Percentiles rank a stretch among this genome's conserved stretches.
These are phyloP conservation scores for Indicator indicator DNA, from an alignment of 2,113 vertebrate genomes.

Conservation along the genomic window DNA sequence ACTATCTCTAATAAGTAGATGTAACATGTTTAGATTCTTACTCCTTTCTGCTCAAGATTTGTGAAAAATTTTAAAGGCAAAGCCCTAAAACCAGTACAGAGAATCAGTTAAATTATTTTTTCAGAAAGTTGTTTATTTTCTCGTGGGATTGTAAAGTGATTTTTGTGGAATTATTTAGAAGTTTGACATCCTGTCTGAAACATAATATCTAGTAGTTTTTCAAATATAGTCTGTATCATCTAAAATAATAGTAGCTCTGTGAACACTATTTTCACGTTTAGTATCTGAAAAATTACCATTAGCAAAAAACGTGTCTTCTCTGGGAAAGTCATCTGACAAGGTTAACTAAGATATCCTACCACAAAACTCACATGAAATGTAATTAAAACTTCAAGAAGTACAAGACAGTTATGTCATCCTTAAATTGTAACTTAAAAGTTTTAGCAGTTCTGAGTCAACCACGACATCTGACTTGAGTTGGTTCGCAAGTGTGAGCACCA, in stretches of 20 bases:
- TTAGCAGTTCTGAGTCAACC: too few relatives aligned
- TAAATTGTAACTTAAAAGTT: neutral
- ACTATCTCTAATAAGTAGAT: too few relatives aligned
- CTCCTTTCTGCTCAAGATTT: too few relatives aligned
- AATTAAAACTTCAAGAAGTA: neutral
- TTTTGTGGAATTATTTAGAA: neutral
- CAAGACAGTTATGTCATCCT: fast-evolving
- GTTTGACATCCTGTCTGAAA: neutral
- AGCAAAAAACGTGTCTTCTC: neutral
- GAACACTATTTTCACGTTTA: neutral
- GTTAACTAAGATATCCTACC: neutral
- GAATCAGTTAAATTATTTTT: neutral
- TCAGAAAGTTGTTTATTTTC: neutral
- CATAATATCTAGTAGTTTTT: neutral
- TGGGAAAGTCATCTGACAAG: neutral
- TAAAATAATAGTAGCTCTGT: neutral
- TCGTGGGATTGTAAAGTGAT: neutral
- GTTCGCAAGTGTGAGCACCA: too few relatives aligned
- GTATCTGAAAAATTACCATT: neutral
- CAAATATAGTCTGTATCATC: neutral
- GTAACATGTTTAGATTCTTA: too few relatives aligned
- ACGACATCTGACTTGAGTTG: too few relatives aligned
- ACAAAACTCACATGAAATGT: neutral
- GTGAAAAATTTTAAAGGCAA: too few relatives aligned
- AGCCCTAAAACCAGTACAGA: too few relatives aligned